Conservation (phyloP, 2,797 vertebrate genomes). For the Peromyscus melanophrys region DNA sequence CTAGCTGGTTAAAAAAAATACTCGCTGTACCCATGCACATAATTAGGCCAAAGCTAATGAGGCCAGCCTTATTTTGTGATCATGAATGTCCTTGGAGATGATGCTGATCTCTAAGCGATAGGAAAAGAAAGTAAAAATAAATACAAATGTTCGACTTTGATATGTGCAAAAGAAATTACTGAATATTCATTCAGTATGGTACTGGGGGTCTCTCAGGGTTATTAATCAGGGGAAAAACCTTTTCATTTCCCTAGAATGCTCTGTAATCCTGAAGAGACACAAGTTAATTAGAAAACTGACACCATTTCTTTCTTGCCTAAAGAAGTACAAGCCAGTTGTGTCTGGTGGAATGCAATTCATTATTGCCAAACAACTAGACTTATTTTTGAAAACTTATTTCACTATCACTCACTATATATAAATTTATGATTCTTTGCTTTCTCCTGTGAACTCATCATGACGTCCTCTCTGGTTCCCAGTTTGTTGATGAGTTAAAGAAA, state of each 20-base stretch:
- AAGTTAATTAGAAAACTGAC: constrained; percentile 39
- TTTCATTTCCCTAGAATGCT: background rate
- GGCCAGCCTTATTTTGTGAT: background rate
- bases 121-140: background rate
- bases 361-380: background rate
- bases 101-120: background rate
- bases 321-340: constrained; percentile 41
- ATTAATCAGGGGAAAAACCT: background rate
- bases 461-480: background rate
- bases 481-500: constrained; percentile 19
- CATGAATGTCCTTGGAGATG: background rate
- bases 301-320: background rate
- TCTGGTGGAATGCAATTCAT: background rate
- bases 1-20: constrained; percentile 2
- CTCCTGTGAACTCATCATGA: background rate
- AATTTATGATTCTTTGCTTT: constrained; percentile 34
- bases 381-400: constrained; percentile 53
- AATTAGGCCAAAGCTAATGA: constrained; percentile 27
- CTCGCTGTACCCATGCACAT: background rate
- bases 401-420: background rate
- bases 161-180: background rate
- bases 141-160: background rate
- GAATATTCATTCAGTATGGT: background rate
- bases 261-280: constrained; percentile 20
- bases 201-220: background rate